Evolutionary conservation across 2,888 invertebrate genomes (phyloP), one percentile per base, ranked within the genome.

Genomic region (Latrodectus elegans): DNA sequence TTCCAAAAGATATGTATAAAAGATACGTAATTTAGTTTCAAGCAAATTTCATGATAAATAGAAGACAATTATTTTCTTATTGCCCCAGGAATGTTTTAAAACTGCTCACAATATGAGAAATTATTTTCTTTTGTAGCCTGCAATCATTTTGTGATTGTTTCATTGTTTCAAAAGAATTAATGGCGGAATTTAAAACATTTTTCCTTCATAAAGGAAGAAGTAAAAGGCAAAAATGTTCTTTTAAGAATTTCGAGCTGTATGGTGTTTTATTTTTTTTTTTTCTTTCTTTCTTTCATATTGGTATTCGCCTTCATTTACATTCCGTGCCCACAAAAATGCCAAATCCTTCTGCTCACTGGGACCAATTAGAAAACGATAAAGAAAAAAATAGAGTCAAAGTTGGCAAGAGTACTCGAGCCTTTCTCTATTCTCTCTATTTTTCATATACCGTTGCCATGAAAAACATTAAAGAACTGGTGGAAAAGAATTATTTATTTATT

Each of bases 271-370:
- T n/a, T n/a, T n/a, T n/a, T n/a, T n/a, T n/a, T n/a, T n/a, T n/a
- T n/a, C n/a, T 60, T 60, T 15, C 10, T 60, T 60, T n/a, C 12
- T 60, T 12, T 60, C 60, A 12, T 15, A 60, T 60, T 60, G 14
- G 60, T 60, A 60, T 15, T 60, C 60, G 12, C 60, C 10, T 12
- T n/a, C 60, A 60, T 60, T 60, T 60, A n/a, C 60, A 60, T 60
- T 15, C 12, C 12, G 12, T 60, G 60, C 60, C 12, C 60, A n/a
- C n/a, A n/a, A 60, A n/a, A 60, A 60, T 60, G 60, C 60, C 60
- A 60, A 60, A 60, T 60, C 60, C 60, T 60, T 60, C 60, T 60
- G 60, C 60, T 60, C 60, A 60, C 12, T 15, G 60, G 60, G 60
- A 60, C 60, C 60, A 60, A 60, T 60, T 60, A 60, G 60, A 60